phyloP scores from a whole-genome alignment of 1,140 invertebrate genomes.

The Drosophila ficusphila region DNA sequence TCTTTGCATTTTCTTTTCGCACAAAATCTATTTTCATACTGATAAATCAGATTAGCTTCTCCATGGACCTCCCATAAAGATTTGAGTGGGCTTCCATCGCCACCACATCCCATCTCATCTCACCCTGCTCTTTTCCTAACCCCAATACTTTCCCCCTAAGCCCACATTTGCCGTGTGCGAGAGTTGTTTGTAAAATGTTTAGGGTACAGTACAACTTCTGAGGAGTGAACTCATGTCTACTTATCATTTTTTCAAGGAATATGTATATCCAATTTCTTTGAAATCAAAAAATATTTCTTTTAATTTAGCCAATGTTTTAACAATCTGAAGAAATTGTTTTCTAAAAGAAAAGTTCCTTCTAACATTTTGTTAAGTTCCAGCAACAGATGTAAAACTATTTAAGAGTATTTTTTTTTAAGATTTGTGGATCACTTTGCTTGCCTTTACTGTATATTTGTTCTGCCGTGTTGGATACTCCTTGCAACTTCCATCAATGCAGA shows the following conservation, averaged over 20 bases:
- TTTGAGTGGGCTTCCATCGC: constrained; percentile 26
- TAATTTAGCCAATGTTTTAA: too few relatives aligned
- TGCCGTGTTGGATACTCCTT: constrained; percentile 18
- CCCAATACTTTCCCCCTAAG: constrained; percentile 4
- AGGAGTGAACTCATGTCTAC: background rate
- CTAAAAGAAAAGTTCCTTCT: background rate
- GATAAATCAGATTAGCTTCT: constrained; percentile 49
- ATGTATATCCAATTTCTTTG: background rate
- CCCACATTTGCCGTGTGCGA: constrained; percentile 29
- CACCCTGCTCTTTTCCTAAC: constrained; percentile 2
- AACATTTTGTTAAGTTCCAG: background rate
- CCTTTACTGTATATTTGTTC: constrained; percentile 8
- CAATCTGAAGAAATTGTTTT: too few relatives aligned
- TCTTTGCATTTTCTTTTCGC: constrained; percentile 16
- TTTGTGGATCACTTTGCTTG: too few relatives aligned
- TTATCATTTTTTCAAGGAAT: too few relatives aligned
- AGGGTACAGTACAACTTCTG: constrained; percentile 6
- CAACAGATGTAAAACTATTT: too few relatives aligned
- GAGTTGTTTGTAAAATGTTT: constrained; percentile 25
- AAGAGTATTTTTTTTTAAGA: too few relatives aligned
- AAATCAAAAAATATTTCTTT: too few relatives aligned
- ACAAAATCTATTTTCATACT: constrained; percentile 42
- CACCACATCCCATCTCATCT: constrained; percentile 1
- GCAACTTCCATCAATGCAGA: constrained; percentile 61
- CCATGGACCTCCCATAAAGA: constrained; percentile 34